Evolutionary conservation across 2,113 vertebrate species (phyloP).

Genomic region (Anhinga anhinga): DNA sequence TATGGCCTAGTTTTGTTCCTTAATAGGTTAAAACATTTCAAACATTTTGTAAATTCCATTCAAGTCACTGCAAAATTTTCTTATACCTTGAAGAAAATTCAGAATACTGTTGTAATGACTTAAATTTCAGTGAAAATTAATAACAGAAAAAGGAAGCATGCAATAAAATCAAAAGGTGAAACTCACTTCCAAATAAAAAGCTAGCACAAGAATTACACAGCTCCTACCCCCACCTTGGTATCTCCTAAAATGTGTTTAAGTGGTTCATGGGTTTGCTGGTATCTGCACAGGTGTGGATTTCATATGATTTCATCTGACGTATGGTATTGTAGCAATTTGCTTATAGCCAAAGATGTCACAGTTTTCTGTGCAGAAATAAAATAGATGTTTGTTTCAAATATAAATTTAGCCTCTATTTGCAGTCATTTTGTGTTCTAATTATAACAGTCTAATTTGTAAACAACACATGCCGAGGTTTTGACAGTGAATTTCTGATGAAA

Average conservation of each 20-base stretch:
- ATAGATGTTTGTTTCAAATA: constrained; percentile 39
- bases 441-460: constrained; percentile 72
- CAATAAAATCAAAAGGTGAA: not conserved
- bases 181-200: not conserved
- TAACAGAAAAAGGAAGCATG: not conserved
- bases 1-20: not conserved
- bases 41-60: not conserved
- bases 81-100: not conserved
- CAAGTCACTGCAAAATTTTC: not conserved
- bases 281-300: not conserved
- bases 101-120: not conserved
- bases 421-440: constrained; percentile 65
- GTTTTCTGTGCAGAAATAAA: constrained; percentile 38
- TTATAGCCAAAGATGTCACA: not conserved
- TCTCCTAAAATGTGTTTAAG: not conserved
- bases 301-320: not conserved
- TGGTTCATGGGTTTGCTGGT: not conserved
- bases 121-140: not conserved
- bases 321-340: not conserved
- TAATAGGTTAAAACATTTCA: not conserved
- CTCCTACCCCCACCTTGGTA: fast-evolving
- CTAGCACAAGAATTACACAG: not conserved
- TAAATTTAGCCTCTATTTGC: constrained; percentile 53
- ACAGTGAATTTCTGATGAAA: constrained; percentile 75
- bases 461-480: constrained; percentile 66